Evolutionary conservation across 1,140 invertebrate species (phyloP).

Genomic region (Colletes gigas): DNA sequence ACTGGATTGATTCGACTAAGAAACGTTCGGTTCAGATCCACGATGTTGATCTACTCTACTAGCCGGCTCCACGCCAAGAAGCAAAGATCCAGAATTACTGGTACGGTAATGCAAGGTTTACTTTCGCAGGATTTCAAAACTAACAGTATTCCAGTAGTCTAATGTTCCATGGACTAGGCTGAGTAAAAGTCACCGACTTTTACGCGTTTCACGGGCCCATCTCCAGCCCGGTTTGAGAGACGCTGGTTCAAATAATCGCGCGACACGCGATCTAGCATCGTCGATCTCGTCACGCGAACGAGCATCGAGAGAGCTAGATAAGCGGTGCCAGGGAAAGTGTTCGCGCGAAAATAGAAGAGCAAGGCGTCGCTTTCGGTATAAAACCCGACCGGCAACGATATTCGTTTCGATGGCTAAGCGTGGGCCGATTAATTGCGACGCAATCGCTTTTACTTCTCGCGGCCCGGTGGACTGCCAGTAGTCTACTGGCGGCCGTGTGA

Average conservation of each 20-base stretch:
- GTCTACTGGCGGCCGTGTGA: neutral
- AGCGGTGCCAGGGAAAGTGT: conserved; percentile 49
- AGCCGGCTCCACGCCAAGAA: no score
- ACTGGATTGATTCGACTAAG: no score
- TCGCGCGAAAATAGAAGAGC: conserved; percentile 55
- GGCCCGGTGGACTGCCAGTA: neutral
- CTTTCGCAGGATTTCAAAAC: no score
- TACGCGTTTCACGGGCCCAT: no score
- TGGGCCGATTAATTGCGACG: conserved; percentile 33
- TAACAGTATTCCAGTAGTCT: no score
- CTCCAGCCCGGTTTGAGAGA: no score
- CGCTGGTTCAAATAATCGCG: conserved; percentile 32
- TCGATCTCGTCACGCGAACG: conserved; percentile 1
- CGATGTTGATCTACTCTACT: no score
- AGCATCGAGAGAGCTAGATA: conserved; percentile 17
- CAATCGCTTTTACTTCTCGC: conserved; percentile 43
- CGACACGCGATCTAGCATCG: neutral
- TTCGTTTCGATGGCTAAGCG: conserved; percentile 46
- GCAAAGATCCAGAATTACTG: no score
- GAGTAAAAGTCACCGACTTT: no score
- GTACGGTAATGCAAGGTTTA: no score
- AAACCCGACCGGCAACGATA: conserved; percentile 42
- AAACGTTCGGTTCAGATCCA: no score
- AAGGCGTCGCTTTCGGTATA: conserved; percentile 47
- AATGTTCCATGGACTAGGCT: no score